Conservation (phyloP, 2,888 invertebrate genomes). For the Lycaena phlaeas region DNA sequence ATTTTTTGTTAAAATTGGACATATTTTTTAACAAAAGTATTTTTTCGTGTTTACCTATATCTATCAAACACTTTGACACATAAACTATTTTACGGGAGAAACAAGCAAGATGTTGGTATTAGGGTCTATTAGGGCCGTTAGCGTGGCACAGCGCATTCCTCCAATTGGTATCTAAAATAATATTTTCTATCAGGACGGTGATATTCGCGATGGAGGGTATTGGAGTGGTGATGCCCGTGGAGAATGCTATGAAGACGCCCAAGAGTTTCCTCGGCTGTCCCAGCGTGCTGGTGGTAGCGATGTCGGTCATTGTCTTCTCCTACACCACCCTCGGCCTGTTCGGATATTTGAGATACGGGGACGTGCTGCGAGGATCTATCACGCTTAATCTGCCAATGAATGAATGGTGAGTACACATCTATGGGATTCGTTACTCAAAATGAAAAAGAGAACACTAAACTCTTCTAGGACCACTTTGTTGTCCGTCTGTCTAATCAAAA, state of each 20-base stretch:
- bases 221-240: conserved; percentile 92
- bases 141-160: no score
- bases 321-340: conserved; percentile 90
- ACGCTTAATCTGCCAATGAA: conserved; percentile 87
- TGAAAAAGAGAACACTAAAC: no score
- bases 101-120: no score
- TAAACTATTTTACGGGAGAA: no score
- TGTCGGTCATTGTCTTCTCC: conserved; percentile 83
- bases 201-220: conserved; percentile 98
- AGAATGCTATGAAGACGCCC: conserved; percentile 91
- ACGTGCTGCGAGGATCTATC: conserved; percentile 79
- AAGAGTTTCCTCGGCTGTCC: conserved; percentile 84
- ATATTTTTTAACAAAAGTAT: no score
- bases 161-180: no score
- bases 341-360: conserved; percentile 90
- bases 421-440: not conserved
- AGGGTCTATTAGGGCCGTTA: no score
- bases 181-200: conserved; percentile 86
- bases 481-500: no score
- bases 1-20: no score
- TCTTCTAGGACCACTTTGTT: no score
- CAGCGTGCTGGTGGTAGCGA: conserved; percentile 89
- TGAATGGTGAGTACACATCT: conserved; percentile 61
- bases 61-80: no score
- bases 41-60: no score